Evolutionary conservation across 2,888 invertebrate species (phyloP).

Genomic region (Trissolcus japonicus): DNA sequence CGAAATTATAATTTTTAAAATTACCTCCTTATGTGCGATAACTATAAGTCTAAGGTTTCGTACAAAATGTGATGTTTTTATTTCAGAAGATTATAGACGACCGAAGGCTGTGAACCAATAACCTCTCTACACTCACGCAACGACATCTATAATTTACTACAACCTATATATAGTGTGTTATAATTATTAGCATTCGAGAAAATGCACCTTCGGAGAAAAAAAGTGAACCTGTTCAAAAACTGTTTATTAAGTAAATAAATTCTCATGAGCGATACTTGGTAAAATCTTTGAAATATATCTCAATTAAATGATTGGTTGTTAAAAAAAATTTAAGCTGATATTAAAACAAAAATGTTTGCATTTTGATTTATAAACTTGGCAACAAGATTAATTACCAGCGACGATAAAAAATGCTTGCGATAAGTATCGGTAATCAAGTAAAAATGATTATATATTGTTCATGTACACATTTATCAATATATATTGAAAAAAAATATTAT

Average conservation of each 20-base stretch:
- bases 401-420: too few relatives aligned
- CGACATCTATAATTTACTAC: constrained; percentile 29
- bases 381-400: too few relatives aligned
- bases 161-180: constrained; percentile 15
- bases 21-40: constrained; percentile 8
- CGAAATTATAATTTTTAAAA: constrained; percentile 4
- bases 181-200: constrained; percentile 28
- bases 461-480: too few relatives aligned
- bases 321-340: too few relatives aligned
- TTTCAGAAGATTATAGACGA: constrained; percentile 34
- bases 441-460: too few relatives aligned
- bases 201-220: constrained; percentile 4
- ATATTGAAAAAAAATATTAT: too few relatives aligned
- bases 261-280: too few relatives aligned
- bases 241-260: constrained; percentile 1
- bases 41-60: constrained; percentile 17
- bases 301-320: too few relatives aligned
- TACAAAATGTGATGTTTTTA: constrained; percentile 26
- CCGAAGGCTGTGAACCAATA: constrained; percentile 30
- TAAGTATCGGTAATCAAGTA: too few relatives aligned
- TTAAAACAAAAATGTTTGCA: too few relatives aligned
- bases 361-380: too few relatives aligned
- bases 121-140: constrained; percentile 25
- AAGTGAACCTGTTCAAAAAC: not conserved
- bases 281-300: too few relatives aligned